Evolutionary conservation across 2,113 vertebrate genomes (phyloP).

Genomic region (Anthoscopus minutus): DNA sequence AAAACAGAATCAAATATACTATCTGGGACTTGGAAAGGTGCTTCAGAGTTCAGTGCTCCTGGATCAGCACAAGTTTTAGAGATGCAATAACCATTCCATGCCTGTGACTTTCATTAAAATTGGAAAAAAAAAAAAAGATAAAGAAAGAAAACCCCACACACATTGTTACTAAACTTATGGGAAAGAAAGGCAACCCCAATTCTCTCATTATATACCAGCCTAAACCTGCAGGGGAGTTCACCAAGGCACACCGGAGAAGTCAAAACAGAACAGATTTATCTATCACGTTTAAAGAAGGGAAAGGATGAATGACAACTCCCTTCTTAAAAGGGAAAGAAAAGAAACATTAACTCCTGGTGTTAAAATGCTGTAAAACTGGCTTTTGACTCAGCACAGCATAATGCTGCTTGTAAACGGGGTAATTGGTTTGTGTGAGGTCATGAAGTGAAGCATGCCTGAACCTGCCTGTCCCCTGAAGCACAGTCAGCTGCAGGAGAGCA

Average conservation of each 20-base stretch:
- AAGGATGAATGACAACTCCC: conserved; percentile 27
- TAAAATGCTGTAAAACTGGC: conserved; percentile 61
- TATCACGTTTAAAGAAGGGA: background rate
- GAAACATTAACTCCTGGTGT: conserved; percentile 56
- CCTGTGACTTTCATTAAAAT: background rate
- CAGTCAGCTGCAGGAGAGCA: conserved; percentile 10
- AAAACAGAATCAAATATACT: background rate
- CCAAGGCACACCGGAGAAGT: background rate
- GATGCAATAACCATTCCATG: background rate
- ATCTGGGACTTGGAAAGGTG: background rate
- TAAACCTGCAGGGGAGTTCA: conserved; percentile 32
- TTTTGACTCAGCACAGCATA: conserved; percentile 47
- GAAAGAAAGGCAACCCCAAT: conserved; percentile 6
- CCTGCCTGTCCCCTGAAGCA: conserved; percentile 33
- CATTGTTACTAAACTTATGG: background rate
- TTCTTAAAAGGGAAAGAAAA: conserved; percentile 30
- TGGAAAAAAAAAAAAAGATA: background rate
- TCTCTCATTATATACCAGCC: conserved; percentile 11
- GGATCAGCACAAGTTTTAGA: background rate
- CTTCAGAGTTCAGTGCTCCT: background rate
- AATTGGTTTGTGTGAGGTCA: conserved; percentile 55
- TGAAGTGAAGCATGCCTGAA: background rate
- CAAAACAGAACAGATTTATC: conserved; percentile 13
- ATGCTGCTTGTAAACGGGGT: conserved; percentile 35
- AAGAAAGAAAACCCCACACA: background rate